phyloP scores from a whole-genome alignment of 1,140 invertebrate genomes.

The Atopsyche davidsoni region DNA sequence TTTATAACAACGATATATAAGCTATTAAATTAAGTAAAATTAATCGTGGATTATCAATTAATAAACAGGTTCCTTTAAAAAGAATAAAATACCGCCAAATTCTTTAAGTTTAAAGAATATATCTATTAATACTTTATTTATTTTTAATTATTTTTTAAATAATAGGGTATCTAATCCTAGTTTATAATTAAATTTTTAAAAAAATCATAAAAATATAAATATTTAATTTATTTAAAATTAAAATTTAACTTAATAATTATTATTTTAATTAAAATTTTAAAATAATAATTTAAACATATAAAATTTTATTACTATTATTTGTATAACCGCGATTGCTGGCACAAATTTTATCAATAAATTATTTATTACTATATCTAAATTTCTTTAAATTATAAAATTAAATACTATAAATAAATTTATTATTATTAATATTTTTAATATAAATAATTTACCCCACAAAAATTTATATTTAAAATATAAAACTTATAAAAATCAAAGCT shows the following conservation, averaged over 20 bases:
- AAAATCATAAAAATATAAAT: conserved; percentile 33
- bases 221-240: conserved; percentile 9
- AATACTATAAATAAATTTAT: too few species aligned
- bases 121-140: conserved; percentile 46
- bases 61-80: conserved; percentile 53
- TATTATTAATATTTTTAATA: conserved; percentile 18
- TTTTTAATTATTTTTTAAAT: conserved; percentile 40
- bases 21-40: conserved; percentile 48
- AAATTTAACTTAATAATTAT: conserved; percentile 10
- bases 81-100: conserved; percentile 53
- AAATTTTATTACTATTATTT: not conserved
- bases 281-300: not conserved
- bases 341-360: not conserved
- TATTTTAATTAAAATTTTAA: conserved; percentile 12
- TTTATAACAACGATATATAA: conserved; percentile 52
- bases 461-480: too few species aligned
- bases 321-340: too few species aligned
- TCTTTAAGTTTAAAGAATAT: conserved; percentile 50
- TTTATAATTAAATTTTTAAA: conserved; percentile 38
- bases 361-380: not conserved
- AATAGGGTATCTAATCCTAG: conserved; percentile 64
- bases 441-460: conserved; percentile 15
- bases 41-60: conserved; percentile 54
- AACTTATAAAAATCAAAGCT: too few species aligned
- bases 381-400: too few species aligned